Conservation (phyloP, 2,888 invertebrate species). For the Drosophila melanocephala region DNA sequence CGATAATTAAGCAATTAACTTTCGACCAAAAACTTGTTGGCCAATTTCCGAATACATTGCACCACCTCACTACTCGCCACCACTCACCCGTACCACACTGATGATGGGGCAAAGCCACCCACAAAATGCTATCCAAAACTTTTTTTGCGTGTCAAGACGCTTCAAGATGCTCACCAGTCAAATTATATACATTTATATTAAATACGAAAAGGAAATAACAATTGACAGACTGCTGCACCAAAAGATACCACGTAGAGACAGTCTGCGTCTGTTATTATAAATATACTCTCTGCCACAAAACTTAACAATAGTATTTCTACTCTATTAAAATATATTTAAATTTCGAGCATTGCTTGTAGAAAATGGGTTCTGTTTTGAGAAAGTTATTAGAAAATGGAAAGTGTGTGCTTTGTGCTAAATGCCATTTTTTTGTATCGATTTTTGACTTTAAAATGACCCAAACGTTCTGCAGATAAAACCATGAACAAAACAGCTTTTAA, state of each 20-base stretch:
- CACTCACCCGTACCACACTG: slow-evolving; percentile 6
- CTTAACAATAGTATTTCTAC: not conserved
- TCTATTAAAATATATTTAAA: not conserved
- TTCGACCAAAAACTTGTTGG: slow-evolving; percentile 30
- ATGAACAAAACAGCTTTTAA: not conserved
- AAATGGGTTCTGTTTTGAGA: not conserved
- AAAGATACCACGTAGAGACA: not conserved
- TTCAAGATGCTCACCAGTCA: slow-evolving; percentile 34
- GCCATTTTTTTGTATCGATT: not conserved
- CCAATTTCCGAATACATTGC: slow-evolving; percentile 33
- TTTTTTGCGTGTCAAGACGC: slow-evolving; percentile 16
- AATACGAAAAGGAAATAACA: not conserved
- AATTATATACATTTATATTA: slow-evolving; percentile 35
- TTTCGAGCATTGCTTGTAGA: not conserved
- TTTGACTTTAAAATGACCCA: not conserved
- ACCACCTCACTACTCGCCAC: slow-evolving; percentile 1
- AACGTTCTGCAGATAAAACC: not conserved
- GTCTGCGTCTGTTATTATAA: not conserved
- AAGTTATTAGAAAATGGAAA: not conserved
- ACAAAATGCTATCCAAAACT: slow-evolving; percentile 9
- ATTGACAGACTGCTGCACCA: not conserved
- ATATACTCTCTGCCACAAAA: not conserved
- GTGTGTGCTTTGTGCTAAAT: not conserved
- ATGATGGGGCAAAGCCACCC: slow-evolving; percentile 24
- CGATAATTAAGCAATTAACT: slow-evolving; percentile 54